phyloP scores from a whole-genome alignment of 2,888 invertebrate species.

The Lamproptera curius region DNA sequence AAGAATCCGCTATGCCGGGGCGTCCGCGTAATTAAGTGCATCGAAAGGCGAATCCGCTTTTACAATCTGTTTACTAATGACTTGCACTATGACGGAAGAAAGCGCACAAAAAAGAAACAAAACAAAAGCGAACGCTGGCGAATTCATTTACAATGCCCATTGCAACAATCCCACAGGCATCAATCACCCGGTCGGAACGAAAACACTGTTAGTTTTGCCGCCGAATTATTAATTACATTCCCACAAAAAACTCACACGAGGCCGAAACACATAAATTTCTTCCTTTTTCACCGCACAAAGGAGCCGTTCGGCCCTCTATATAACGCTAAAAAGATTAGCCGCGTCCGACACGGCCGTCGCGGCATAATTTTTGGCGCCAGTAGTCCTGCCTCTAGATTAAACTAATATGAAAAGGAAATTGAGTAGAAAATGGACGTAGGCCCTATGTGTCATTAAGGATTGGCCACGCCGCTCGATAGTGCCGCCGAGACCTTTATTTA shows the following conservation, averaged over 20 bases:
- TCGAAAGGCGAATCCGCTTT: constrained; percentile 35
- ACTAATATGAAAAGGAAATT: constrained; percentile 79
- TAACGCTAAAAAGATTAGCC: constrained; percentile 75
- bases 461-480: constrained; percentile 61
- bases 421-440: constrained; percentile 75
- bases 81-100: too few relatives aligned
- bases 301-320: constrained; percentile 64
- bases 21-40: constrained; percentile 10
- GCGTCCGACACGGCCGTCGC: constrained; percentile 69
- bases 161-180: constrained; percentile 41
- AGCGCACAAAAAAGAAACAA: neutral
- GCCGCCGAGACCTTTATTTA: constrained; percentile 63
- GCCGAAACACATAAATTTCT: constrained; percentile 78
- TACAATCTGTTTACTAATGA: constrained; percentile 14
- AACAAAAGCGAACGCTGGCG: constrained; percentile 10
- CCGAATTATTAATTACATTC: constrained; percentile 79
- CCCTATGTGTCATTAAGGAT: constrained; percentile 75
- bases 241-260: constrained; percentile 73
- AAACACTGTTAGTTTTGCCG: constrained; percentile 80
- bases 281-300: constrained; percentile 77
- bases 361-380: constrained; percentile 78
- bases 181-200: constrained; percentile 62
- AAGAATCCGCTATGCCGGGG: neutral
- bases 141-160: constrained; percentile 35
- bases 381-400: constrained; percentile 76